Evolutionary conservation across 2,797 vertebrate species (phyloP), one percentile per base, ranked within the genome.

Genomic region (Cuculus canorus): DNA sequence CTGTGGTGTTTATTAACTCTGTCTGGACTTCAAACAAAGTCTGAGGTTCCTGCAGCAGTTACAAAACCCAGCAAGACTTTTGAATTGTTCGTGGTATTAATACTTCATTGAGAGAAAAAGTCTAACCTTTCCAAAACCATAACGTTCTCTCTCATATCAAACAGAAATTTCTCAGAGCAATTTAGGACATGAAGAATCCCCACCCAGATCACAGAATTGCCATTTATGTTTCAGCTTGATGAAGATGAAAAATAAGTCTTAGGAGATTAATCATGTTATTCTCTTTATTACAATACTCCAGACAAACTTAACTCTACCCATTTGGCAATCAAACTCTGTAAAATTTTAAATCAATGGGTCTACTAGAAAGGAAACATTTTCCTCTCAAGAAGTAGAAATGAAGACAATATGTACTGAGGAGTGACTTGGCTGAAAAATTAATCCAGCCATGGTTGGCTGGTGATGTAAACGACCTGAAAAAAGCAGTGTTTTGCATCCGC

Each of bases 1-100:
- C 47, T 86, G 54, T 18, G 69, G 83, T 76, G 39, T 84, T 86
- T 84, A 85, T 77, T 86, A 88, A 88, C 69, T 86, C 63, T 64
- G 64, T 8, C 35, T 85, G 61, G 88, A 88, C 54, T 50, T 83
- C 65, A 66, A 77, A 81, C 6, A 90, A 84, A 82, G 12, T 50
- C 33, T 82, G 32, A 13, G 15, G n/a, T 65, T 83, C 47, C 59
- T 72, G 45, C 28, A 60, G 22, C n/a, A 79, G 33, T 60, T 71
- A 41, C 32, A 63, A 82, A 88, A 10, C 45, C 25, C 69, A 63
- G 59, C 39, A 82, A 43, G 56, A 71, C 54, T 70, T 85, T 45
- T 32, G 45, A 63, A 53, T 68, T 73, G 10, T 52, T 92, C 30
- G 23, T 1, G 2, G 1, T 17, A 50, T 61, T 59, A 60, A 30